phyloP scores from a whole-genome alignment of 2,888 invertebrate genomes.

The Altica lythri region DNA sequence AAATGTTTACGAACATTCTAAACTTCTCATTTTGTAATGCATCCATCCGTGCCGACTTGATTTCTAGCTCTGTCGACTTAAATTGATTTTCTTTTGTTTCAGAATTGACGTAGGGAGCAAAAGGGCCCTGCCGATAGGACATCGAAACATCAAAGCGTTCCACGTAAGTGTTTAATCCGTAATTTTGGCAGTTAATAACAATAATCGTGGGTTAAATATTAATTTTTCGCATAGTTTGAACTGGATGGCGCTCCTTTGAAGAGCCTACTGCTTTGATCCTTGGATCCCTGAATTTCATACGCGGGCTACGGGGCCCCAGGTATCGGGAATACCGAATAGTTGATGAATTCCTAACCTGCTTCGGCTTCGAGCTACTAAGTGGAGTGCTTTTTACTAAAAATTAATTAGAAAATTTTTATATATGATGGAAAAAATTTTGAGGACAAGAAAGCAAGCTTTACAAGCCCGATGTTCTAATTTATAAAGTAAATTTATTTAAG shows the following conservation, averaged over 20 bases:
- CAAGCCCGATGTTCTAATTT: no score
- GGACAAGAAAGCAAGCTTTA: no score
- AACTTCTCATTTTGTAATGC: no score
- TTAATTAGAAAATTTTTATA: constrained; percentile 30
- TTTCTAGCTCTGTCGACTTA: constrained; percentile 20
- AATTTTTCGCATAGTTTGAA: constrained; percentile 58
- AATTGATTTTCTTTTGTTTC: constrained; percentile 38
- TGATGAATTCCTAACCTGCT: constrained; percentile 49
- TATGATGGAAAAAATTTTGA: constrained; percentile 13
- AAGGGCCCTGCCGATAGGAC: constrained; percentile 18
- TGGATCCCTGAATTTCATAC: constrained; percentile 27
- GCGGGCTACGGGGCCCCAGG: constrained; percentile 46
- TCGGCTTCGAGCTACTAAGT: constrained; percentile 29
- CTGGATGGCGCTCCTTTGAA: constrained; percentile 45
- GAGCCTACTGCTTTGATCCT: constrained; percentile 39
- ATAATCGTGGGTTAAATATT: constrained; percentile 55
- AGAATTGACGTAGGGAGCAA: constrained; percentile 15
- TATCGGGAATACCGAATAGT: constrained; percentile 52
- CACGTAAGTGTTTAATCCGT: constrained; percentile 44
- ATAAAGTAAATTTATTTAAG: no score
- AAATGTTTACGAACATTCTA: no score
- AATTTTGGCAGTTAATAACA: constrained; percentile 51
- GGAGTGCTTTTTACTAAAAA: constrained; percentile 33
- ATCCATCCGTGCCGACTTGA: constrained; percentile 1
- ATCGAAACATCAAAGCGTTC: constrained; percentile 43